Evolutionary conservation across 1,140 invertebrate species (phyloP).

Genomic region (Laodelphax striatellus): DNA sequence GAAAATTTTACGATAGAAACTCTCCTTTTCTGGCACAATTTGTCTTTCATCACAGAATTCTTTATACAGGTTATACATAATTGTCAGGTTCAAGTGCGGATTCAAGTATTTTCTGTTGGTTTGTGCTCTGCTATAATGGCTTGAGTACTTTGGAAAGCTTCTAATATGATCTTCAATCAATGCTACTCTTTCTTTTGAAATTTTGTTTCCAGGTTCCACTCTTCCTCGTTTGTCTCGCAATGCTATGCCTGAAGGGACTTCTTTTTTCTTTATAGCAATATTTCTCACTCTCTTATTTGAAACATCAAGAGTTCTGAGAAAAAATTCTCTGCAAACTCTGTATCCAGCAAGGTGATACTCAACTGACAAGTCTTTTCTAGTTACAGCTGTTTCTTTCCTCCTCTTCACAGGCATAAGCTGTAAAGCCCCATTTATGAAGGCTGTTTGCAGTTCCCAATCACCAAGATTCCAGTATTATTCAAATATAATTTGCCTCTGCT

Average conservation of each 20-base stretch:
- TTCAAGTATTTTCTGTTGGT: conserved; percentile 5
- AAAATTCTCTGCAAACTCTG: conserved; percentile 11
- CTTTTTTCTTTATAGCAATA: conserved; percentile 7
- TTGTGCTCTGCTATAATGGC: conserved; percentile 9
- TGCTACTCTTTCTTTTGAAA: background rate
- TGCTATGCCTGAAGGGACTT: background rate
- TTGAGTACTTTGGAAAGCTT: conserved; percentile 9
- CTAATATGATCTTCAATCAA: conserved; percentile 9
- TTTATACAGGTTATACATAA: background rate
- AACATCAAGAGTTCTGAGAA: conserved; percentile 9
- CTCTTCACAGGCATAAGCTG: background rate
- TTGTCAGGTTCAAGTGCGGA: background rate
- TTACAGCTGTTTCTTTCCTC: background rate
- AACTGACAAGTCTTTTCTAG: no score
- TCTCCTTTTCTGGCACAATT: conserved; percentile 6
- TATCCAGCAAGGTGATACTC: background rate
- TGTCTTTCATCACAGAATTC: background rate
- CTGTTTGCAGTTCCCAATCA: background rate
- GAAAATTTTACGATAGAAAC: conserved; percentile 11
- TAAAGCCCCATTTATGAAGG: background rate
- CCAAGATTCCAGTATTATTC: background rate
- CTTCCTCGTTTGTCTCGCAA: conserved; percentile 1
- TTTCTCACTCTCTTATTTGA: conserved; percentile 2
- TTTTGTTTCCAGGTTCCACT: conserved; percentile 9
- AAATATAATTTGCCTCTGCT: background rate